Conservation (phyloP, 2,888 invertebrate genomes). For the Punctoribates punctum region DNA sequence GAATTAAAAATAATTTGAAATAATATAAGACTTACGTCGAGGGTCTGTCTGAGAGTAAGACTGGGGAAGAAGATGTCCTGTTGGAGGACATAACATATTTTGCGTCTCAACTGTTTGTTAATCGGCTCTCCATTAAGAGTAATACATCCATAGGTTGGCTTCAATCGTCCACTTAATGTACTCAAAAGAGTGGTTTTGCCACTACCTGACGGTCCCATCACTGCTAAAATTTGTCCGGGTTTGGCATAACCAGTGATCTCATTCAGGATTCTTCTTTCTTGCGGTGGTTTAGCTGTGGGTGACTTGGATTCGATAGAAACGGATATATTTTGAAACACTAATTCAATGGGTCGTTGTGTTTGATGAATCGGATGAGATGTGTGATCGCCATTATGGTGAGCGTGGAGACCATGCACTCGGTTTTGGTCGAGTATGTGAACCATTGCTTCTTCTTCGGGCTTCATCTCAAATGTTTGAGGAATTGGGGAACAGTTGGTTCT, state of each 20-base stretch:
- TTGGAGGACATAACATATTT: slow-evolving; percentile 75
- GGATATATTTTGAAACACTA: slow-evolving; percentile 49
- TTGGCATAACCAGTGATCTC: slow-evolving; percentile 70
- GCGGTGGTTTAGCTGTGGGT: background rate
- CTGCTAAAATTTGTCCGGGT: slow-evolving; percentile 68
- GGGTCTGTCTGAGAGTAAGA: slow-evolving; percentile 70
- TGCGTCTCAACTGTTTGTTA: slow-evolving; percentile 67
- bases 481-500: background rate
- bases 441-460: slow-evolving; percentile 7
- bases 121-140: slow-evolving; percentile 64
- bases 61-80: slow-evolving; percentile 77
- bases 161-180: slow-evolving; percentile 67
- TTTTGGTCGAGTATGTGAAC: background rate
- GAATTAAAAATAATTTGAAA: no score
- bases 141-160: slow-evolving; percentile 63
- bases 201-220: slow-evolving; percentile 44
- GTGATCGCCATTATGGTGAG: slow-evolving; percentile 44
- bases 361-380: slow-evolving; percentile 43
- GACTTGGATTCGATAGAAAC: slow-evolving; percentile 52
- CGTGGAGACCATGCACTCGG: slow-evolving; percentile 39
- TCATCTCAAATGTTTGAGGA: background rate
- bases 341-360: slow-evolving; percentile 45
- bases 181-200: slow-evolving; percentile 71
- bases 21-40: slow-evolving; percentile 63
- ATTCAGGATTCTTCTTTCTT: slow-evolving; percentile 58